Evolutionary conservation across 2,797 vertebrate genomes (phyloP).

Genomic region (Masticophis lateralis): DNA sequence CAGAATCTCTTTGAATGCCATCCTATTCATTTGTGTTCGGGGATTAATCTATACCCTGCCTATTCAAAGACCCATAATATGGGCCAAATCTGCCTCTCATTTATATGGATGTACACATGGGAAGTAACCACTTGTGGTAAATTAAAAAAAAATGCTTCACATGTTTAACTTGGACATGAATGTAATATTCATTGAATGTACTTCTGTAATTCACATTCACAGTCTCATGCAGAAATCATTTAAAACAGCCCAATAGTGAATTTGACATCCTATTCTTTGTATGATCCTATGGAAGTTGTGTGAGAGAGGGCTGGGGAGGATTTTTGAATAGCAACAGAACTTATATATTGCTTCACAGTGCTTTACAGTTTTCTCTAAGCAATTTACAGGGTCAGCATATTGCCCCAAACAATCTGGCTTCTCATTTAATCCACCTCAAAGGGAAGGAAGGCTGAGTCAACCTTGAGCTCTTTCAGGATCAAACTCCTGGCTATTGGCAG

Average conservation of each 20-base stretch:
- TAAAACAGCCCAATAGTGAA: background rate
- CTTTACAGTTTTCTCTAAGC: background rate
- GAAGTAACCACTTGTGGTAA: background rate
- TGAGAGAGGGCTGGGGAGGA: background rate
- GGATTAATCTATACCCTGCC: background rate
- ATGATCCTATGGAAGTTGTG: background rate
- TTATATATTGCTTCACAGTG: background rate
- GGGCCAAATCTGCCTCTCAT: background rate
- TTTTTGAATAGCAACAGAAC: background rate
- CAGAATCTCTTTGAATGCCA: conserved; percentile 19
- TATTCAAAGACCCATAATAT: background rate
- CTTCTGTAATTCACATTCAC: background rate
- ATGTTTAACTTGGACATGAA: background rate
- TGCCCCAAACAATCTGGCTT: background rate
- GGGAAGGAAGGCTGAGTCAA: background rate
- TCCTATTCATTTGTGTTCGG: background rate
- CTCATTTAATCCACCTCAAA: background rate
- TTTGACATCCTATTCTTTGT: background rate
- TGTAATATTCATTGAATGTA: background rate
- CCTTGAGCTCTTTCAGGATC: background rate
- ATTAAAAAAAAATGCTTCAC: background rate
- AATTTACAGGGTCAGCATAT: background rate
- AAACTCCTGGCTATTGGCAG: background rate
- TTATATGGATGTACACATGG: background rate
- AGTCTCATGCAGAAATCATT: background rate